These are phyloP conservation scores for Sylvicola cinctus DNA, from an alignment of 2,888 invertebrate genomes.

Conservation along the genomic window DNA sequence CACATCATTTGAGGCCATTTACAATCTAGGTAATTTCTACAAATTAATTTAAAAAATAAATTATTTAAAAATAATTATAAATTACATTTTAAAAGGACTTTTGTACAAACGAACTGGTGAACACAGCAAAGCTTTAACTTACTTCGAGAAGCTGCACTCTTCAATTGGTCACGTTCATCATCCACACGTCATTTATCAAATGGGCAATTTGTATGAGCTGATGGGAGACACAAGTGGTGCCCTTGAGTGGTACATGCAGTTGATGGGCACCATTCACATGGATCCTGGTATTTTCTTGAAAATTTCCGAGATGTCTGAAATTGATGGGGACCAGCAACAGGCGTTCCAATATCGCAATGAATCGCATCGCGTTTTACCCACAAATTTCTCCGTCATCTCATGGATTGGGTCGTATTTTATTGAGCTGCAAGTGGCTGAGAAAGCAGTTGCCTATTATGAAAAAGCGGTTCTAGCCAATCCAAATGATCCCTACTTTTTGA, in stretches of 20 bases:
- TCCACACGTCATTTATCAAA: conserved; percentile 43
- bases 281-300: conserved; percentile 80
- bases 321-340: conserved; percentile 76
- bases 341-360: conserved; percentile 31
- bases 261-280: conserved; percentile 63
- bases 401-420: conserved; percentile 81
- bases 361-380: conserved; percentile 22
- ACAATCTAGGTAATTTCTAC: conserved; percentile 38
- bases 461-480: conserved; percentile 57
- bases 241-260: conserved; percentile 46
- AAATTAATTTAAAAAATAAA: conserved; percentile 3
- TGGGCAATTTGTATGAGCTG: conserved; percentile 56
- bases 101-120: conserved; percentile 46
- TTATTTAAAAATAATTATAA: conserved; percentile 19
- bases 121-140: conserved; percentile 53
- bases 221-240: conserved; percentile 38
- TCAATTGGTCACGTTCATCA: conserved; percentile 44
- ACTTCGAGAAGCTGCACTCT: conserved; percentile 55
- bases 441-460: conserved; percentile 66
- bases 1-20: conserved; percentile 64
- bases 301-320: conserved; percentile 76
- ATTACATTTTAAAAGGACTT: too few species aligned
- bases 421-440: conserved; percentile 72
- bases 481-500: conserved; percentile 60
- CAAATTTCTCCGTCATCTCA: conserved; percentile 46